Evolutionary conservation across 2,888 invertebrate species (phyloP).

Genomic region (Empis stercorea): DNA sequence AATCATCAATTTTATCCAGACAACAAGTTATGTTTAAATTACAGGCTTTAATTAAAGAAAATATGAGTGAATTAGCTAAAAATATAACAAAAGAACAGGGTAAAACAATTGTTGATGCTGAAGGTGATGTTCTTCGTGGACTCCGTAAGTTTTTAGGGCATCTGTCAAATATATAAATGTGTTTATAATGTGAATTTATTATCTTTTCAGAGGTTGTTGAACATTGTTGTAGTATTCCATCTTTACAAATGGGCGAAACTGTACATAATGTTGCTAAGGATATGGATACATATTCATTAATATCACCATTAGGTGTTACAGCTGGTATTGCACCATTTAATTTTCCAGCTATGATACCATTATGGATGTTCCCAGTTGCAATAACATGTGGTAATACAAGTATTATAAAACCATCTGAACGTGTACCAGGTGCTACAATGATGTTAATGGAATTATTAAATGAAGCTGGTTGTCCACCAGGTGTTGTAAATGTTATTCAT

Average conservation of each 20-base stretch:
- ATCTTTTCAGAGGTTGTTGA: conserved; percentile 76
- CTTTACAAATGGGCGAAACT: conserved; percentile 85
- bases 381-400: conserved; percentile 90
- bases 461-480: conserved; percentile 92
- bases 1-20: conserved; percentile 80
- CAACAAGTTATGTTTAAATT: conserved; percentile 87
- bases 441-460: conserved; percentile 84
- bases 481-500: conserved; percentile 92
- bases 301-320: conserved; percentile 75
- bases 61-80: conserved; percentile 78
- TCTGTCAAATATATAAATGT: too few species aligned
- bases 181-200: background rate
- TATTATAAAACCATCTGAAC: conserved; percentile 91
- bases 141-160: conserved; percentile 72
- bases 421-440: conserved; percentile 95
- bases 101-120: conserved; percentile 92
- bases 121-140: conserved; percentile 95
- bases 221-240: conserved; percentile 88
- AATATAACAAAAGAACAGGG: conserved; percentile 94
- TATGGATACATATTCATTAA: conserved; percentile 92
- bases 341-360: conserved; percentile 98
- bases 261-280: conserved; percentile 70
- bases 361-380: conserved; percentile 87
- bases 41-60: conserved; percentile 73
- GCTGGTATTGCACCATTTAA: conserved; percentile 97